Percentiles rank a stretch among this genome's conserved stretches.
phyloP scores from a whole-genome alignment of 2,797 vertebrate species.

The Babyrousa celebensis region DNA sequence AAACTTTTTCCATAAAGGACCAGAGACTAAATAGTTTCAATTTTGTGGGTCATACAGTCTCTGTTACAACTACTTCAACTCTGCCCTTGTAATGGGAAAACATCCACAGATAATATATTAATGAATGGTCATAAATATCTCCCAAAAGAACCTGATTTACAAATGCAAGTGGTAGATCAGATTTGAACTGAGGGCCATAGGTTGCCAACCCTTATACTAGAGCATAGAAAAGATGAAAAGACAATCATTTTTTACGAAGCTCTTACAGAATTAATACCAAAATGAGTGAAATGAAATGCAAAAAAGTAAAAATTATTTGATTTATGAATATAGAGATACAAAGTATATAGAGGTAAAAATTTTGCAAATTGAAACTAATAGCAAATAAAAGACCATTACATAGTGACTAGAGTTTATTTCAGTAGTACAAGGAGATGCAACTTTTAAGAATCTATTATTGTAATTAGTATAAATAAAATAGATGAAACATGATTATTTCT shows the following conservation, averaged over 20 bases:
- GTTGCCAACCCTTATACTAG: not conserved
- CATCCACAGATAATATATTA: not conserved
- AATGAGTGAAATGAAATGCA: not conserved
- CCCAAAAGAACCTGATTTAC: not conserved
- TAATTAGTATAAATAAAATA: not conserved
- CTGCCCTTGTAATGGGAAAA: not conserved
- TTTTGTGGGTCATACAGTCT: not conserved
- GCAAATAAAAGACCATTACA: not conserved
- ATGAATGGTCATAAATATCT: not conserved
- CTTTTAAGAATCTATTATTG: slow-evolving; percentile 10
- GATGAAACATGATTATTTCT: not conserved
- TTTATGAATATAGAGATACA: not conserved
- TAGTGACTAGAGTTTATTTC: not conserved
- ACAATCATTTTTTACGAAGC: not conserved
- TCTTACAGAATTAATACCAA: not conserved
- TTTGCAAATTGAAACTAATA: slow-evolving; percentile 13
- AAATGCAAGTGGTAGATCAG: not conserved
- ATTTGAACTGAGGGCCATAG: not conserved
- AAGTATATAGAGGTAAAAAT: not conserved
- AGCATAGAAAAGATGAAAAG: not conserved
- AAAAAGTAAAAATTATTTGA: not conserved
- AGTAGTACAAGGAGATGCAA: not conserved
- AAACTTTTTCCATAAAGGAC: not conserved
- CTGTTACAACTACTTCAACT: not conserved
- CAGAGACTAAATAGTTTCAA: not conserved